phyloP scores from a whole-genome alignment of 2,888 invertebrate species.

The Brachyopa scutellaris region DNA sequence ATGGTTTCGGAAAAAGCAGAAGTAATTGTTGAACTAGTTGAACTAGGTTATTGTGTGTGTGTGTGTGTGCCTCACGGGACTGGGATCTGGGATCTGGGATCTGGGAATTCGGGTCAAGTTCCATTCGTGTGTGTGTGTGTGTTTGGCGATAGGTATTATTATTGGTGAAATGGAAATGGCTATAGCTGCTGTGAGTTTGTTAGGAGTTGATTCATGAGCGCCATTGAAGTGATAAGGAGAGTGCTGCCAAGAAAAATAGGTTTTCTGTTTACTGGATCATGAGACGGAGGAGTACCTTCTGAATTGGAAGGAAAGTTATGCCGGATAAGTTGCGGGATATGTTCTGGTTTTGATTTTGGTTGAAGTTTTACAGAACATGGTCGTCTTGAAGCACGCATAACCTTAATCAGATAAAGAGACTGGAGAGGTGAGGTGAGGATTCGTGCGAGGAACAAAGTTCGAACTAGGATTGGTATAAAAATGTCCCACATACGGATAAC shows the following conservation, averaged over 20 bases:
- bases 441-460: no score
- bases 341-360: constrained; percentile 33
- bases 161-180: constrained; percentile 38
- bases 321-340: constrained; percentile 28
- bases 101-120: constrained; percentile 62
- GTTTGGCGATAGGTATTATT: constrained; percentile 7
- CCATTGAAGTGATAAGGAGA: constrained; percentile 51
- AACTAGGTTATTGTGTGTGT: constrained; percentile 13
- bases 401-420: constrained; percentile 6
- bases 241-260: constrained; percentile 23
- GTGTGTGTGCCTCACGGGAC: no score
- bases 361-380: constrained; percentile 1
- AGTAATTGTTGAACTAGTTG: constrained; percentile 65
- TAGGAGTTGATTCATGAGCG: constrained; percentile 40
- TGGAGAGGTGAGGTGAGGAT: neutral
- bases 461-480: no score
- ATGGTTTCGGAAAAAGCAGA: constrained; percentile 52
- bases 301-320: constrained; percentile 26
- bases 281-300: constrained; percentile 2
- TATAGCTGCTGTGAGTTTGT: neutral
- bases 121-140: constrained; percentile 10
- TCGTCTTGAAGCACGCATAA: no score
- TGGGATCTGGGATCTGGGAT: no score
- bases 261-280: constrained; percentile 26
- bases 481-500: no score